Percentiles rank a stretch among this genome's conserved stretches.
phyloP scores from a whole-genome alignment of 1,140 invertebrate species.

The Phocides pigmalion region DNA sequence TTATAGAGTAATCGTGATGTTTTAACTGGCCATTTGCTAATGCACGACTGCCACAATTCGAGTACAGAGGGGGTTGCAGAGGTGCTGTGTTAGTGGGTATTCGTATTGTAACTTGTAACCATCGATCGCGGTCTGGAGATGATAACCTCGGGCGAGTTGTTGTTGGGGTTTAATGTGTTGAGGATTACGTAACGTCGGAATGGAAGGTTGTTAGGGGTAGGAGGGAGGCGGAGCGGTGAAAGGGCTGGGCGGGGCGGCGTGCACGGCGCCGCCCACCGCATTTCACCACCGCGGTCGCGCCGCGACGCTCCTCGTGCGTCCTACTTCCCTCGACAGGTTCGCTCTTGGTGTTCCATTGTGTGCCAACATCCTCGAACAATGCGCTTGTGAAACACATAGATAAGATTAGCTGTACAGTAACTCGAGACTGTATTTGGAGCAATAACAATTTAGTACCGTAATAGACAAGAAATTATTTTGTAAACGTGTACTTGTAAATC shows the following conservation, averaged over 20 bases:
- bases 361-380: conserved; percentile 70
- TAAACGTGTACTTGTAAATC: conserved; percentile 7
- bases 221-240: conserved; percentile 73
- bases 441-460: conserved; percentile 36
- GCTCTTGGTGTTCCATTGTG: conserved; percentile 78
- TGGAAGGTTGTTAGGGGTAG: conserved; percentile 69
- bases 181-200: conserved; percentile 62
- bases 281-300: conserved; percentile 72
- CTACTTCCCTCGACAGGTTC: conserved; percentile 74
- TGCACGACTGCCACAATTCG: conserved; percentile 47
- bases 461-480: conserved; percentile 16
- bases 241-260: conserved; percentile 80
- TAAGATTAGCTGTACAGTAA: conserved; percentile 56
- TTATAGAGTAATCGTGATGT: conserved; percentile 55
- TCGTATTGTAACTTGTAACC: conserved; percentile 13
- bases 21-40: conserved; percentile 57
- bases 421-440: conserved; percentile 38
- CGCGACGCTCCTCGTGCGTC: conserved; percentile 68
- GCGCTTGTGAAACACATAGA: conserved; percentile 74
- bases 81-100: conserved; percentile 17
- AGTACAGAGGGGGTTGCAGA: conserved; percentile 38
- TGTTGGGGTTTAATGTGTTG: conserved; percentile 60
- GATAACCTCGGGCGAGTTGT: conserved; percentile 58
- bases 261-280: conserved; percentile 73
- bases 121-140: conserved; percentile 36